A percentile compares a stretch with the other conserved stretches of the same genome.
Evolutionary conservation across 2,888 invertebrate species (phyloP).

Genomic region (Coelopa pilipes): DNA sequence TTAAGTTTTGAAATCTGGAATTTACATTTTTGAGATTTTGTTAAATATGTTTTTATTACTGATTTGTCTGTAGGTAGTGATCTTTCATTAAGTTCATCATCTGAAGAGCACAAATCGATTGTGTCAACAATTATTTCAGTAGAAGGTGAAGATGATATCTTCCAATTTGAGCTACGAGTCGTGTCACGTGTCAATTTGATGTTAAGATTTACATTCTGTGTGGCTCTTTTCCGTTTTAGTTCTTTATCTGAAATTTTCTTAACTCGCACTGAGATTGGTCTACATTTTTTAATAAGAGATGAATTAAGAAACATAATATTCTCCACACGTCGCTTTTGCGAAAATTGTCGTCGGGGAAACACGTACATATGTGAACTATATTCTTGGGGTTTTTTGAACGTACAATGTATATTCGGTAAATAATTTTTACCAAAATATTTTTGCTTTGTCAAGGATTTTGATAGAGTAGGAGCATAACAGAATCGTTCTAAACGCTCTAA

Average conservation of each 20-base stretch:
- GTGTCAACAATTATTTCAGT: conserved; percentile 69
- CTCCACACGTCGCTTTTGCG: conserved; percentile 59
- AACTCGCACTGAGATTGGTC: conserved; percentile 63
- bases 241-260: conserved; percentile 60
- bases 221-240: conserved; percentile 50
- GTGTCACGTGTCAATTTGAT: conserved; percentile 63
- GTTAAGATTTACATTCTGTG: conserved; percentile 57
- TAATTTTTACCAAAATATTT: conserved; percentile 61
- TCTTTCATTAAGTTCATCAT: conserved; percentile 69
- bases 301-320: conserved; percentile 64
- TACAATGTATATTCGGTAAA: conserved; percentile 54
- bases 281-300: conserved; percentile 63
- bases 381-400: conserved; percentile 62
- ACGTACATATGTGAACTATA: conserved; percentile 60
- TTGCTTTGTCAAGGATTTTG: conserved; percentile 53
- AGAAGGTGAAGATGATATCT: conserved; percentile 59
- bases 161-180: conserved; percentile 62
- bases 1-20: conserved; percentile 2
- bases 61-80: too few relatives aligned
- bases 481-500: conserved; percentile 70
- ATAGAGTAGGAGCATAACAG: conserved; percentile 66
- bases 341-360: conserved; percentile 64
- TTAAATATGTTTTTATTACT: neutral
- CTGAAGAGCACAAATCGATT: conserved; percentile 76
- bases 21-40: conserved; percentile 16